A percentile compares a stretch with the other conserved stretches of the same genome.
Conservation (phyloP, 1,140 invertebrate genomes). For the Lepidurus couesii region DNA sequence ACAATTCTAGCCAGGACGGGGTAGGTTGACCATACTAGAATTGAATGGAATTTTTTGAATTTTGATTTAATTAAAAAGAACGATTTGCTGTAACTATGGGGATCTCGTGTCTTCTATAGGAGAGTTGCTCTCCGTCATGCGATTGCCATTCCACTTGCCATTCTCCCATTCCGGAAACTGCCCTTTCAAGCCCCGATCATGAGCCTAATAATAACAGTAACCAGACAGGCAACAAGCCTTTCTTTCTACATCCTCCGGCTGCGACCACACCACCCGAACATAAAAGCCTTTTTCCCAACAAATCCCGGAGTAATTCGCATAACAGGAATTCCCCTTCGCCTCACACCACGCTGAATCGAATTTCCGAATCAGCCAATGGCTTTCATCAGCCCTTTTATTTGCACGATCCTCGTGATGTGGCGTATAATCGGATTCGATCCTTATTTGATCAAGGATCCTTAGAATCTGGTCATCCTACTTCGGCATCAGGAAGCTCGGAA, state of each 20-base stretch:
- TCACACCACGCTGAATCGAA: constrained; percentile 43
- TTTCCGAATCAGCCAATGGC: constrained; percentile 41
- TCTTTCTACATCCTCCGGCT: constrained; percentile 63
- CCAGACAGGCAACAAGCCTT: constrained; percentile 51
- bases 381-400: constrained; percentile 61
- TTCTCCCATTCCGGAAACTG: constrained; percentile 33
- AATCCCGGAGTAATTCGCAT: constrained; percentile 16
- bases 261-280: constrained; percentile 30
- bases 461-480: constrained; percentile 20
- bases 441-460: constrained; percentile 54
- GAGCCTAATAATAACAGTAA: background rate
- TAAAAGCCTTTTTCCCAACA: constrained; percentile 10
- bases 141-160: constrained; percentile 30
- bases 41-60: background rate
- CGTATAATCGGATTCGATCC: constrained; percentile 69
- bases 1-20: constrained; percentile 1
- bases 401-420: constrained; percentile 68
- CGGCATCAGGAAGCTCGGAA: background rate
- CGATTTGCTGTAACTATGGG: background rate
- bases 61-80: background rate
- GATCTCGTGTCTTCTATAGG: background rate
- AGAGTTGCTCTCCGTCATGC: constrained; percentile 22
- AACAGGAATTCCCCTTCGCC: constrained; percentile 44
- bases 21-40: background rate
- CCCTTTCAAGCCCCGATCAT: constrained; percentile 27